Evolutionary conservation across 2,113 vertebrate species (phyloP), one percentile per base, ranked within the genome.

Genomic region (Rhizomys pruinosus): DNA sequence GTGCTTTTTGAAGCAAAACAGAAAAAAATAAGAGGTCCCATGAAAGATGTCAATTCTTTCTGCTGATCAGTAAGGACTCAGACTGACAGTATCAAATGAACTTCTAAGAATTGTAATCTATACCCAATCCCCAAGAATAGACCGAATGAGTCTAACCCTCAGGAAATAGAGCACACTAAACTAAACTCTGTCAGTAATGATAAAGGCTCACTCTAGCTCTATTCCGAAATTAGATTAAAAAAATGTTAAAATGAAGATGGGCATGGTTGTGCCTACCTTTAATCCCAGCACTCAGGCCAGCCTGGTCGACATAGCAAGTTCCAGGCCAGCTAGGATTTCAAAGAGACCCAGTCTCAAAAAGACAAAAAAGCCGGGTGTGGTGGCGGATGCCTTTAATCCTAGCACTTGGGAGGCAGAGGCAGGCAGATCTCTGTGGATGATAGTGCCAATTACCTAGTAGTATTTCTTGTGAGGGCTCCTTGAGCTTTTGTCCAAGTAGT

Each of bases 161-260:
- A 84, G 63, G 52, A 84, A 90, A 93, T 32, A 76, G 3, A 77
- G 9, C 32, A 81, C 20, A 37, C 47, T 84, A 78, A 76, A 66
- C 57, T 92, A n/a, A n/a, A n/a, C n/a, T 74, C 79, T 76, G 47
- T 87, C 19, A 25, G 73, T 93, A 93, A 90, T n/a, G 93, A 84
- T 47, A 84, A 22, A 11, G 22, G 78, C 17, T 78, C 47, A 92
- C 61, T 79, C 78, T n/a, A 55, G 55, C 42, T 88, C 47, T 19
- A 37, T 25, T 86, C 92, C 72, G 74, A 10, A 66, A 61, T 92
- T 84, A 84, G 0, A 92, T 39, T 13, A 37, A 82, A 78, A 82
- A 78, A n/a, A 86, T 1, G 0, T 72, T 80, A 44, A 44, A 73
- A 27, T 44, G 6, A 47, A 47, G 27, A 47, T 15, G 47, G 13